phyloP scores from a whole-genome alignment of 2,113 vertebrate species.

The Lepisosteus oculatus region DNA sequence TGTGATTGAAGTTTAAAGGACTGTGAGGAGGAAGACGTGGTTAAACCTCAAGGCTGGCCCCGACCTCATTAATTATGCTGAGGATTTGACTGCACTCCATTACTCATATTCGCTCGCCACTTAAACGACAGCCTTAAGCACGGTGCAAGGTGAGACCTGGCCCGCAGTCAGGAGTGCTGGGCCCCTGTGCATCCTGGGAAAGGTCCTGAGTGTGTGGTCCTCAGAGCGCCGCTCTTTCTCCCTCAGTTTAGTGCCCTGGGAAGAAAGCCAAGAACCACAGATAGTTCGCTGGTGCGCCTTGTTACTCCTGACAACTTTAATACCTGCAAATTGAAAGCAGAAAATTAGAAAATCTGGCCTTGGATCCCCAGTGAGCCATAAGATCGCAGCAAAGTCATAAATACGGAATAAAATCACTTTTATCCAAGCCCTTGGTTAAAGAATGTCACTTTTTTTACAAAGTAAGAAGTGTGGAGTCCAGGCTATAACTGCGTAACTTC shows the following conservation, averaged over 20 bases:
- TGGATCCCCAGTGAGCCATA: not conserved
- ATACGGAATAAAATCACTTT: not conserved
- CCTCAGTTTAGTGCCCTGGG: constrained; percentile 17
- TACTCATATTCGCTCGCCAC: constrained; percentile 29
- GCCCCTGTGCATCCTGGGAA: not conserved
- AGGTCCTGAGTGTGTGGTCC: constrained; percentile 23
- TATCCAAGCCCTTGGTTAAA: no score
- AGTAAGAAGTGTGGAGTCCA: no score
- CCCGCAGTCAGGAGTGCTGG: not conserved
- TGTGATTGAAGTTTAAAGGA: constrained; percentile 22
- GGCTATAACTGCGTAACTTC: no score
- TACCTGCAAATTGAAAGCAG: constrained; percentile 34
- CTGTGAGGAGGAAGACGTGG: constrained; percentile 32
- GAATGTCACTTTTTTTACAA: no score
- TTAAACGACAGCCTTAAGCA: not conserved
- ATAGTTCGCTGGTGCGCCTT: constrained; percentile 27
- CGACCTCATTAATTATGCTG: constrained; percentile 40
- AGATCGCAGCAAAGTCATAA: not conserved
- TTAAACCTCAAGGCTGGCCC: constrained; percentile 42
- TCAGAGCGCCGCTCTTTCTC: constrained; percentile 19
- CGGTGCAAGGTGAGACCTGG: no score
- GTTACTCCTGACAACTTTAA: constrained; percentile 30
- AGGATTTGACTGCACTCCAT: constrained; percentile 30
- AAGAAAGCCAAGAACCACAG: constrained; percentile 18
- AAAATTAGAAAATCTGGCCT: not conserved